Evolutionary conservation across 2,113 vertebrate species (phyloP).

Genomic region (Cephalopholis sonnerati): DNA sequence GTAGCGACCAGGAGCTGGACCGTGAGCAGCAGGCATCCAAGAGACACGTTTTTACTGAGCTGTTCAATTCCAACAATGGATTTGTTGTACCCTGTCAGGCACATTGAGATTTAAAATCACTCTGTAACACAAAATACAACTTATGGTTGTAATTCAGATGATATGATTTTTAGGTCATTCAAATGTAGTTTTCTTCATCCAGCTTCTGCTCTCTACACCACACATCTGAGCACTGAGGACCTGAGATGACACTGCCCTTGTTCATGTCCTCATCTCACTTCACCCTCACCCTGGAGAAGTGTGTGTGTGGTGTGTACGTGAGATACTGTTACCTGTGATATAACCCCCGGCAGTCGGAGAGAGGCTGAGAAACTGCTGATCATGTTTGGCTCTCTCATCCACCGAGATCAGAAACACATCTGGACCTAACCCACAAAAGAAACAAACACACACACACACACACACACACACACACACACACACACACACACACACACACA

Average conservation of each 20-base stretch:
- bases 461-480: background rate
- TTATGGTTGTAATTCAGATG: fast-evolving
- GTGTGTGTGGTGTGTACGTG: background rate
- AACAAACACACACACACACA: conserved; percentile 29
- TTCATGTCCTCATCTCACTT: background rate
- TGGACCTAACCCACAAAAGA: conserved; percentile 80
- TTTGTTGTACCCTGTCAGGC: background rate
- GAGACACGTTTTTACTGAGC: too few relatives aligned
- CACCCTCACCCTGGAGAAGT: background rate
- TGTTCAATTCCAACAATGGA: background rate
- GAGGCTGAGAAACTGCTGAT: conserved; percentile 98
- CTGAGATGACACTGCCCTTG: background rate
- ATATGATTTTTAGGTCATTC: background rate
- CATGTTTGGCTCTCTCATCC: conserved; percentile 97
- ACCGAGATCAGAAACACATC: conserved; percentile 97
- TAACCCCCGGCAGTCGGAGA: conserved; percentile 92
- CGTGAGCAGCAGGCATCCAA: too few relatives aligned
- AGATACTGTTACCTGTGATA: conserved; percentile 91
- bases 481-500: conserved; percentile 2
- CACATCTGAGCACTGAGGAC: background rate
- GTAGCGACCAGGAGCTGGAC: too few relatives aligned
- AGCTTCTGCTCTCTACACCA: background rate
- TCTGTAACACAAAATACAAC: background rate
- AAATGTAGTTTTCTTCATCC: background rate
- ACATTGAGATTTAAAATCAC: background rate